Evolutionary conservation across 2,113 vertebrate species (phyloP), one percentile per base, ranked within the genome.

Genomic region (Parotia lawesii): DNA sequence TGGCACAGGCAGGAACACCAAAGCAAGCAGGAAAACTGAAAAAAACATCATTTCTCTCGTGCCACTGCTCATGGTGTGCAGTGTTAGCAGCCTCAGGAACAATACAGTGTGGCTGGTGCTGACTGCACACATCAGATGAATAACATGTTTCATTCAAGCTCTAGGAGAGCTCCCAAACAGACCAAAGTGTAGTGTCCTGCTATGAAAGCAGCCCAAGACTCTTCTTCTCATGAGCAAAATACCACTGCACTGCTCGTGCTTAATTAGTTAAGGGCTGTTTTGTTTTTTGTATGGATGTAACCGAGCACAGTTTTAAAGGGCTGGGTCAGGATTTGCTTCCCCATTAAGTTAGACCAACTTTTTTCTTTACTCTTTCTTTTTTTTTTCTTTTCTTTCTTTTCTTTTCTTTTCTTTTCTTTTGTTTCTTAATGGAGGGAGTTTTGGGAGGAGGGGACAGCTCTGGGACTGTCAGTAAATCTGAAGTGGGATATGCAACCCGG

Each of bases 401-500:
- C 11, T 11, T 17, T 28, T 17, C 38, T 38, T 38, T 38, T 42
- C 11, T 11, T 17, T 28, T 17, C 38, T 38, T 38, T 38, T 42
- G 8, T 40, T 57, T 35, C 16, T 51, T 33, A 10, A 9, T 21
- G 4, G 5, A 20, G 10, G 24, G 20, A 31, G 25, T 58, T 66
- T 31, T 1, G 4, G 24, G 3, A 27, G 23, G 12, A 22, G 4
- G 7, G 5, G 2, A 3, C 4, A 24, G 3, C 42, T 74, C 51
- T 67, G 44, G 77, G 12, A 17, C 12, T 42, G 5, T 38, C 25
- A 44, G 3, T 35, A 61, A 53, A 1, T 57, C n/a, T 67, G 31
- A 71, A 71, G 2, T 58, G 31, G 35, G 8, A 28, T 29, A 20
- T 45, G 23, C 1, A 3, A 65, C 20, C 38, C 20, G 21, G 38